Evolutionary conservation across 2,797 vertebrate species (phyloP).

Genomic region (Tragelaphus eurycerus): DNA sequence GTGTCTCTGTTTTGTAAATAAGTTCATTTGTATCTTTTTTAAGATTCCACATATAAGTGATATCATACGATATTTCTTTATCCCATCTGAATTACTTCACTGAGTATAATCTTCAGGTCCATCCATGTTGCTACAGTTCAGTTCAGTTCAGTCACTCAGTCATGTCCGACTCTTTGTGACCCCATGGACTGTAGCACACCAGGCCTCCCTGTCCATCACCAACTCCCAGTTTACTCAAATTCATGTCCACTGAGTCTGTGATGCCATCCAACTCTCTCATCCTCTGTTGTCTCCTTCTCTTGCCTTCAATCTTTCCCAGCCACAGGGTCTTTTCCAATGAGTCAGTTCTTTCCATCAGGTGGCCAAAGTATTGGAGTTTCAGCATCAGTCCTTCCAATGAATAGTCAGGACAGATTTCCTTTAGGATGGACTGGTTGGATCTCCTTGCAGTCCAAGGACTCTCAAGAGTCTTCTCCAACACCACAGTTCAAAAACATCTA

Average conservation of each 20-base stretch:
- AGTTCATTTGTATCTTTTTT: not conserved
- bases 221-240: not conserved
- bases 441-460: not conserved
- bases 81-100: not conserved
- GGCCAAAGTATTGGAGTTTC: not conserved
- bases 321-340: fast-evolving
- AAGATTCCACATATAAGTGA: not conserved
- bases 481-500: not conserved
- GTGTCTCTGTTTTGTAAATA: not conserved
- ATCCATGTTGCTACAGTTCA: not conserved
- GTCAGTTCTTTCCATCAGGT: not conserved
- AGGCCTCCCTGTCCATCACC: not conserved
- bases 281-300: not conserved
- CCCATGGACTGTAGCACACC: not conserved
- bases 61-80: not conserved
- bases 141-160: not conserved
- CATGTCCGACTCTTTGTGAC: fast-evolving
- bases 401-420: not conserved
- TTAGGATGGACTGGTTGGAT: not conserved
- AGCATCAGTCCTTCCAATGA: not conserved
- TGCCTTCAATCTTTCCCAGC: not conserved
- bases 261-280: not conserved
- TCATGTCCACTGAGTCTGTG: not conserved
- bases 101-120: not conserved
- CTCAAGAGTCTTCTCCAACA: not conserved